Conservation (phyloP, 2,888 invertebrate species). For the Sminthurinus aureus region DNA sequence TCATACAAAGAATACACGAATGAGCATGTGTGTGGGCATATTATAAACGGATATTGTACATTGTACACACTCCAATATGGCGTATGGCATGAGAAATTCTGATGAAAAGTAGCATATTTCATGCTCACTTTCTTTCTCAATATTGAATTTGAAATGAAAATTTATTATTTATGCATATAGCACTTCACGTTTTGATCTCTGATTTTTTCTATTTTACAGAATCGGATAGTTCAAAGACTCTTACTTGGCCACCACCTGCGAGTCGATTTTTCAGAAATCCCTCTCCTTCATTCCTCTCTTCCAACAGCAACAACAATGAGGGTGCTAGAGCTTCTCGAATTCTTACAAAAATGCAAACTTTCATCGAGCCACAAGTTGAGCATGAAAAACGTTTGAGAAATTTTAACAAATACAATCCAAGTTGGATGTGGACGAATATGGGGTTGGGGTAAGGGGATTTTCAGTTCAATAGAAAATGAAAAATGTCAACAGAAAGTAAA, state of each 20-base stretch:
- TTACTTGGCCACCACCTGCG: slow-evolving; percentile 43
- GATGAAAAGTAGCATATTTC: too few relatives aligned
- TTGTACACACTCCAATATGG: too few relatives aligned
- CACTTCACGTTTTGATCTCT: not conserved
- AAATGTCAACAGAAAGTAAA: not conserved
- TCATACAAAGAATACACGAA: too few relatives aligned
- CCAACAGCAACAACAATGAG: too few relatives aligned
- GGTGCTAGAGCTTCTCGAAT: too few relatives aligned
- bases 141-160: too few relatives aligned
- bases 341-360: slow-evolving; percentile 29
- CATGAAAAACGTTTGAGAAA: slow-evolving; percentile 47
- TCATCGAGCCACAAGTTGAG: slow-evolving; percentile 39
- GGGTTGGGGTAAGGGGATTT: slow-evolving; percentile 20
- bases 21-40: too few relatives aligned
- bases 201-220: not conserved
- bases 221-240: not conserved
- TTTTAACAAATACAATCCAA: slow-evolving; percentile 54
- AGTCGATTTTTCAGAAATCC: slow-evolving; percentile 20
- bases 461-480: not conserved
- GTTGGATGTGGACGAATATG: slow-evolving; percentile 48
- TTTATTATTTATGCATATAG: too few relatives aligned
- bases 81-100: too few relatives aligned
- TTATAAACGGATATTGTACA: too few relatives aligned
- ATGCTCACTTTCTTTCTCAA: too few relatives aligned
- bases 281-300: not conserved